Percentiles rank a stretch among this genome's conserved stretches.
Conservation (phyloP, 2,113 vertebrate genomes). For the Sphyrna mokarran region DNA sequence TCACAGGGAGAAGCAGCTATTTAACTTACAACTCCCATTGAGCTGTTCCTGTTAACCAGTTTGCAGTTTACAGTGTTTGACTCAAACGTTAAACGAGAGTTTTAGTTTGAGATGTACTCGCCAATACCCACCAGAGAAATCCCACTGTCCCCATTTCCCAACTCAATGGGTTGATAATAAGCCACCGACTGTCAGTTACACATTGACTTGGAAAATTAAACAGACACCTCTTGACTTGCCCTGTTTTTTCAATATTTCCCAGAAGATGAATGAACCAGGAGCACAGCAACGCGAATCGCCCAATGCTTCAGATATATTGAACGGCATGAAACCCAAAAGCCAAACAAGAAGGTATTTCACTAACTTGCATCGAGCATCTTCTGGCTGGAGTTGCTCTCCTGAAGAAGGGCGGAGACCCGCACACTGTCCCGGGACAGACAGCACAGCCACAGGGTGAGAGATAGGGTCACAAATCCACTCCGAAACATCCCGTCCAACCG, state of each 20-base stretch:
- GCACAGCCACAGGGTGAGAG: not conserved
- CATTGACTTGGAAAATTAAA: not conserved
- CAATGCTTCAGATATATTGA: not conserved
- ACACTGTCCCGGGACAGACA: not conserved
- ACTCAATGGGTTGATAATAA: not conserved
- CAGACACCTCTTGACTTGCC: not conserved
- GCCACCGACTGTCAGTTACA: not conserved
- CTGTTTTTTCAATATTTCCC: not conserved
- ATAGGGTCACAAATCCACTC: not conserved
- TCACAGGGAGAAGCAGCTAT: too few species aligned
- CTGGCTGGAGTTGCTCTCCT: not conserved
- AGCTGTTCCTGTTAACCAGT: too few species aligned
- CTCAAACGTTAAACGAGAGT: too few species aligned
- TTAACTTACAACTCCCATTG: too few species aligned
- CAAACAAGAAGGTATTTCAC: not conserved
- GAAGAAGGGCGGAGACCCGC: not conserved
- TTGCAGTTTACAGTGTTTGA: too few species aligned
- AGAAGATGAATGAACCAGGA: not conserved
- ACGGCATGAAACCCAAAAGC: not conserved
- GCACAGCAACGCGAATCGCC: too few species aligned
- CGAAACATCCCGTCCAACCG: not conserved
- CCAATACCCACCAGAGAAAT: not conserved
- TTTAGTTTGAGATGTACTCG: not conserved
- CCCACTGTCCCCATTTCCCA: not conserved
- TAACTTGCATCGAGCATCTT: too few species aligned